Conservation (phyloP, 2,797 vertebrate genomes). For the Hypotaenidia philippensis region DNA sequence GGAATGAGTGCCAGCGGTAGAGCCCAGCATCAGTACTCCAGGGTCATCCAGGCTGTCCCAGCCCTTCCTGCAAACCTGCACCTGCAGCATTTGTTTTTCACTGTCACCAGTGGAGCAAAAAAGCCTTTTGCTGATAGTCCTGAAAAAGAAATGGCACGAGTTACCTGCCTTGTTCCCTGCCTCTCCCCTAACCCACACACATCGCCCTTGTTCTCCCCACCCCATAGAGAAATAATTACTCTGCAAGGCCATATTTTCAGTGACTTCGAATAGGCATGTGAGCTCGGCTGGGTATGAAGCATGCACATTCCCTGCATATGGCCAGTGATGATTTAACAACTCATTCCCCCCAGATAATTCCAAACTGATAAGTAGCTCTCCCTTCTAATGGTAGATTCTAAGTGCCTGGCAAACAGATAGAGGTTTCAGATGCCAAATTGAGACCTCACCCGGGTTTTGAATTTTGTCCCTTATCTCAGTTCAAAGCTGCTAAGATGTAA, state of each 20-base stretch:
- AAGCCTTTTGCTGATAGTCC: not conserved
- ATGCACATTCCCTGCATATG: not conserved
- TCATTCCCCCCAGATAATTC: not conserved
- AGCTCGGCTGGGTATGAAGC: accelerated
- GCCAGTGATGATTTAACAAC: not conserved
- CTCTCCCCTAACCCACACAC: not conserved
- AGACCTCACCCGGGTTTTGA: not conserved
- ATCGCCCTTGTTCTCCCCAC: not conserved
- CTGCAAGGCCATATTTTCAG: not conserved
- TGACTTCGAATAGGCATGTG: not conserved
- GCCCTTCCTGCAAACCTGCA: not conserved
- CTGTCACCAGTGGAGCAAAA: not conserved
- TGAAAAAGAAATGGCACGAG: not conserved
- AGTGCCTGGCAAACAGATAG: not conserved
- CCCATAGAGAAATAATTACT: not conserved
- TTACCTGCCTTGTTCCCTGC: not conserved
- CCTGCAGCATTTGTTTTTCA: not conserved
- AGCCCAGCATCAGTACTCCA: accelerated
- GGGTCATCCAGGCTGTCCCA: not conserved
- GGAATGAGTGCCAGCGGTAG: not conserved
- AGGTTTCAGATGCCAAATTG: not conserved
- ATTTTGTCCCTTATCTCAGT: slow-evolving; percentile 5
- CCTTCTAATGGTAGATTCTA: not conserved
- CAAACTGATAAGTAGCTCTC: not conserved
- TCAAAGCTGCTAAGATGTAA: not conserved